A percentile compares a stretch with the other conserved stretches of the same genome.
Evolutionary conservation across 2,113 vertebrate species (phyloP).

Genomic region (Opisthocomus hoazin): DNA sequence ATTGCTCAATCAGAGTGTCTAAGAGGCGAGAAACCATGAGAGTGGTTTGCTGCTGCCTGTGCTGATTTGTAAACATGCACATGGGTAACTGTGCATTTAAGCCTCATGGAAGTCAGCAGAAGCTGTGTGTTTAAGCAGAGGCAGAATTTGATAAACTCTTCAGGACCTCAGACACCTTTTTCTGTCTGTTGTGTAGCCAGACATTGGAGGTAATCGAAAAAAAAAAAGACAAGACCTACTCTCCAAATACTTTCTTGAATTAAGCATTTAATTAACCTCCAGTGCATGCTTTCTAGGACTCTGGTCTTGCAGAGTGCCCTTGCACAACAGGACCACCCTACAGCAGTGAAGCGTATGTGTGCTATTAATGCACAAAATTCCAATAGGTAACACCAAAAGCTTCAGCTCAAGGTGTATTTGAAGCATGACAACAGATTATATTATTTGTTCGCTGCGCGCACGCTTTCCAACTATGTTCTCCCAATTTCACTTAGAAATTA

Average conservation of each 20-base stretch:
- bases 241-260: neutral
- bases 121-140: neutral
- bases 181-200: neutral
- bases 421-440: neutral
- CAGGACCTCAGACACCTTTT: neutral
- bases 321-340: neutral
- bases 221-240: neutral
- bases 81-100: neutral
- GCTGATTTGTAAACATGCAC: neutral
- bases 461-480: neutral
- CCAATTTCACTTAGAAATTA: neutral
- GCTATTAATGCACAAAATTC: neutral
- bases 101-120: neutral
- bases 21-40: neutral
- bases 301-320: neutral
- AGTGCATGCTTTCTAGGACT: neutral
- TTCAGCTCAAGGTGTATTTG: neutral
- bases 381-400: neutral
- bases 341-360: fast-evolving
- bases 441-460: neutral
- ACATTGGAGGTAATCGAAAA: fast-evolving
- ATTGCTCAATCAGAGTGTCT: neutral
- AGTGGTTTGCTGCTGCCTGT: neutral
- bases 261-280: neutral
- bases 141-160: neutral